Evolutionary conservation across 2,888 invertebrate species (phyloP).

Genomic region (Plagodis pulveraria): DNA sequence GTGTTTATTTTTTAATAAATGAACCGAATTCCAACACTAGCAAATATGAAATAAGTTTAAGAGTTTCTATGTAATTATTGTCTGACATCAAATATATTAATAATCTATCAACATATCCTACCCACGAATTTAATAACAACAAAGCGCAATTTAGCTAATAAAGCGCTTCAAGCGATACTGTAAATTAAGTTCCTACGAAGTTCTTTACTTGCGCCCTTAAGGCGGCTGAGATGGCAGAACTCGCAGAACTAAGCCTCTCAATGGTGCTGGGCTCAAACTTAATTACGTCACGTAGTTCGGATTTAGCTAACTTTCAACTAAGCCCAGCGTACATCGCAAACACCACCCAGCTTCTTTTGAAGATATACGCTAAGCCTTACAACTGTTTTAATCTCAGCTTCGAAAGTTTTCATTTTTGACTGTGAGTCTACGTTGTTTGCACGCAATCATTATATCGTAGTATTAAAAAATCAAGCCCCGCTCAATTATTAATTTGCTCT

Average conservation of each 20-base stretch:
- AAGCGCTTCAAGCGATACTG: conserved; percentile 28
- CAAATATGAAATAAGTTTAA: too few relatives aligned
- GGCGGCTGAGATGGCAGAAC: conserved; percentile 29
- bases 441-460: too few relatives aligned
- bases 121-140: conserved; percentile 16
- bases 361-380: conserved; percentile 36
- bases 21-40: too few relatives aligned
- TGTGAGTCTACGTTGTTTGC: background rate
- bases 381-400: conserved; percentile 37
- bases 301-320: conserved; percentile 63
- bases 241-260: conserved; percentile 42
- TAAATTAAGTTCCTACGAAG: conserved; percentile 26
- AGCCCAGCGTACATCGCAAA: conserved; percentile 53
- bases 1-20: too few relatives aligned
- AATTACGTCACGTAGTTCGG: conserved; percentile 64
- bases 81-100: too few relatives aligned
- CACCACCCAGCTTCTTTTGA: conserved; percentile 39
- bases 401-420: conserved; percentile 14
- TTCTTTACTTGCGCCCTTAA: conserved; percentile 30
- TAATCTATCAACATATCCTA: too few relatives aligned
- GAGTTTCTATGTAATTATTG: too few relatives aligned
- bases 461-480: too few relatives aligned
- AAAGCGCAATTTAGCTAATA: conserved; percentile 11
- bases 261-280: conserved; percentile 48
- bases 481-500: too few relatives aligned